Conservation (phyloP, 1,140 invertebrate species). For the Panonychus citri region DNA sequence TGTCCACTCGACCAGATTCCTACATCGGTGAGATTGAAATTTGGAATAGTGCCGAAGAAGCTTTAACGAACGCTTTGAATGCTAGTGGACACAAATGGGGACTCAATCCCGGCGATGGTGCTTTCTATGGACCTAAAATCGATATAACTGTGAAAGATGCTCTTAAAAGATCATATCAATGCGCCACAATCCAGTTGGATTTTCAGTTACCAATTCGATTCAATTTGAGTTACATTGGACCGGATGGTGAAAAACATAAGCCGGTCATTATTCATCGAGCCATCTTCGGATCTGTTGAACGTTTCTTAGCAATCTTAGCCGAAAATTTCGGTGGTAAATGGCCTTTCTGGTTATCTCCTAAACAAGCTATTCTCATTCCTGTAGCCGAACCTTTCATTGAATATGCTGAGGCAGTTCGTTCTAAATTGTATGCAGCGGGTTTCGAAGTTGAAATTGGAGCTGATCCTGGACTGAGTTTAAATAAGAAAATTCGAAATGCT, state of each 20-base stretch:
- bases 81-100: constrained; percentile 64
- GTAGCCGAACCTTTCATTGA: constrained; percentile 59
- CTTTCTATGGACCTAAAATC: constrained; percentile 98
- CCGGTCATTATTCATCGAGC: constrained; percentile 97
- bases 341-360: constrained; percentile 94
- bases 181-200: constrained; percentile 94
- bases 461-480: constrained; percentile 77
- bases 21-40: constrained; percentile 66
- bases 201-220: constrained; percentile 87
- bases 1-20: constrained; percentile 87
- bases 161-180: constrained; percentile 63
- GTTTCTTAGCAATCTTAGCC: constrained; percentile 91
- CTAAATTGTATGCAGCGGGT: constrained; percentile 53
- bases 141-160: constrained; percentile 94
- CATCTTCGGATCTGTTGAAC: constrained; percentile 84
- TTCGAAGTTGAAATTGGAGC: constrained; percentile 77
- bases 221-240: constrained; percentile 59
- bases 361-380: constrained; percentile 75
- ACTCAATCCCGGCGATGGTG: constrained; percentile 73
- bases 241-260: constrained; percentile 58
- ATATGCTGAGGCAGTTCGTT: constrained; percentile 46
- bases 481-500: constrained; percentile 93
- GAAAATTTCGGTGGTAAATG: constrained; percentile 95
- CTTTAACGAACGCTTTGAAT: constrained; percentile 58
- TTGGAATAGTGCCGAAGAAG: constrained; percentile 77